Conservation (phyloP, 2,888 invertebrate genomes). For the Salticus scenicus region DNA sequence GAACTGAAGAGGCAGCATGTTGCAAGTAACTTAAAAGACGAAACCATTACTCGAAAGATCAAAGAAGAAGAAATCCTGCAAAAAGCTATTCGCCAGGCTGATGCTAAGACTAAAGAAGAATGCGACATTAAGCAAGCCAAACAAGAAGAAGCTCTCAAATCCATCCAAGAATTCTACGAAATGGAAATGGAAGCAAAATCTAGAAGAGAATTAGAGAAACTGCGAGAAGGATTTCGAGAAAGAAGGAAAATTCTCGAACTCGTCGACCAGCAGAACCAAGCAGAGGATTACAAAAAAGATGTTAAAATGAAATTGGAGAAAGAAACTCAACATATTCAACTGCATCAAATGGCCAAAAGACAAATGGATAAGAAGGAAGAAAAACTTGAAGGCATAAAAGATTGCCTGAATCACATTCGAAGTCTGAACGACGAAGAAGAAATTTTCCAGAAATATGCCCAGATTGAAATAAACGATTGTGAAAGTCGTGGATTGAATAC, state of each 20-base stretch:
- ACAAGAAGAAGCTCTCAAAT: not conserved
- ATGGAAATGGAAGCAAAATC: conserved; percentile 30
- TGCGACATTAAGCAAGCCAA: conserved; percentile 8
- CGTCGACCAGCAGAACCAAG: conserved; percentile 3
- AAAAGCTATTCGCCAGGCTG: conserved; percentile 31
- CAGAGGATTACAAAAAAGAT: conserved; percentile 13
- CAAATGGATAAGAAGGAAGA: conserved; percentile 1
- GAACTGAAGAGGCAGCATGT: not conserved
- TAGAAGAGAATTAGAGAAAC: conserved; percentile 10
- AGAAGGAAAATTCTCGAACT: conserved; percentile 17
- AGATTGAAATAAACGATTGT: conserved; percentile 40
- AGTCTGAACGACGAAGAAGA: conserved; percentile 54
- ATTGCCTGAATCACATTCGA: conserved; percentile 51
- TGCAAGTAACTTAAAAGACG: conserved; percentile 23
- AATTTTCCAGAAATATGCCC: conserved; percentile 54
- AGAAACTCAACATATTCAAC: conserved; percentile 43
- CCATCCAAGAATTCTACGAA: conserved; percentile 36
- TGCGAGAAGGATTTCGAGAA: conserved; percentile 17
- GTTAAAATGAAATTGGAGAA: not conserved
- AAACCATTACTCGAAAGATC: not conserved
- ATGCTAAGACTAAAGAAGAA: conserved; percentile 29
- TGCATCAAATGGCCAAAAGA: conserved; percentile 47
- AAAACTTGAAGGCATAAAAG: conserved; percentile 23
- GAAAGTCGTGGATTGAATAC: conserved; percentile 46
- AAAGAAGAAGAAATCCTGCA: conserved; percentile 36